Conservation (phyloP, 2,113 vertebrate species). For the Elaphurus davidianus region DNA sequence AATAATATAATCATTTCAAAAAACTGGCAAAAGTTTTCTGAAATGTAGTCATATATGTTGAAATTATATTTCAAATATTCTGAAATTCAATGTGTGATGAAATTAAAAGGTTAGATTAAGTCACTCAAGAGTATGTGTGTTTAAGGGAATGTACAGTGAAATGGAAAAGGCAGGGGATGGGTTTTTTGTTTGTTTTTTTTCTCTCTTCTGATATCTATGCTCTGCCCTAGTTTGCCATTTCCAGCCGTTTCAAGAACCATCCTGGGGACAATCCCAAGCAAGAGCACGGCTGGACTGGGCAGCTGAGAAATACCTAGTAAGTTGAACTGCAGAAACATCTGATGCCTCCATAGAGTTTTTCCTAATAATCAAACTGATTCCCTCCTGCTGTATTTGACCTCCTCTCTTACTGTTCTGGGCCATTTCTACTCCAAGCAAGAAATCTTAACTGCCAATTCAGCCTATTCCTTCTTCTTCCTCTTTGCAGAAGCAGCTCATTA, state of each 20-base stretch:
- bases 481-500: constrained; percentile 89
- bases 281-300: constrained; percentile 97
- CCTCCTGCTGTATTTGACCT: not conserved
- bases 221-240: constrained; percentile 89
- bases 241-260: constrained; percentile 87
- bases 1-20: not conserved
- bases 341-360: not conserved
- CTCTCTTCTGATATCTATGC: not conserved
- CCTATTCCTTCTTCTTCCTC: not conserved
- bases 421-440: not conserved
- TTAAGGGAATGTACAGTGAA: not conserved
- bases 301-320: constrained; percentile 92
- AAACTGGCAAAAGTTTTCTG: not conserved
- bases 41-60: not conserved
- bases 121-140: not conserved
- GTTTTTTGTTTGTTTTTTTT: not conserved
- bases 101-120: not conserved
- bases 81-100: constrained; percentile 32
- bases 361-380: not conserved
- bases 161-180: not conserved
- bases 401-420: not conserved
- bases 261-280: constrained; percentile 81
- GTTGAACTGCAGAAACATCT: not conserved
- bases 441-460: not conserved
- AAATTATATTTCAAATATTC: constrained; percentile 22